phyloP scores from a whole-genome alignment of 2,113 vertebrate species.

The Jaculus jaculus region DNA sequence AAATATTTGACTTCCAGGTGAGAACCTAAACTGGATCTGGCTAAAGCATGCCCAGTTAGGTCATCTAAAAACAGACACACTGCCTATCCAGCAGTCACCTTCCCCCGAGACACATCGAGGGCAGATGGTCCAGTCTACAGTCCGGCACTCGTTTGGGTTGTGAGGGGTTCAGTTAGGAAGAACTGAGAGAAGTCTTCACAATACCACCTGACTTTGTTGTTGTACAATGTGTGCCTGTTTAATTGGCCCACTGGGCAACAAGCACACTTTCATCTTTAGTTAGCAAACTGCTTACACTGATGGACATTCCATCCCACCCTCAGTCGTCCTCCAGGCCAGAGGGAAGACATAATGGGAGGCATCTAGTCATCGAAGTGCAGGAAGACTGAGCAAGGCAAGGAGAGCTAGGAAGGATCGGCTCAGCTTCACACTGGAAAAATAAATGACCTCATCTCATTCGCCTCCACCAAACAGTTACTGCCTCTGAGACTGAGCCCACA shows the following conservation, averaged over 20 bases:
- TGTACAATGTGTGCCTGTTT: conserved; percentile 63
- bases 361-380: neutral
- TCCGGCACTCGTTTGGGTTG: neutral
- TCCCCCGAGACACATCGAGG: neutral
- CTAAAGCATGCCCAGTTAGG: conserved; percentile 49
- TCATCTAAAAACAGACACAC: conserved; percentile 49
- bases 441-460: neutral
- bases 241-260: conserved; percentile 49
- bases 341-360: neutral
- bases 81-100: conserved; percentile 31
- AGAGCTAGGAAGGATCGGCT: neutral
- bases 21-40: conserved; percentile 76
- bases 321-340: neutral
- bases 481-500: neutral
- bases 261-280: conserved; percentile 59
- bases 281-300: conserved; percentile 74
- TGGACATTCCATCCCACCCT: neutral
- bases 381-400: neutral
- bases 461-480: neutral
- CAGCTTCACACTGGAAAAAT: neutral
- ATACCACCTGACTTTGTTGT: neutral
- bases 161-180: neutral
- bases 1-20: conserved; percentile 70
- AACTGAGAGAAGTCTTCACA: neutral
- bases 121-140: neutral